Percentiles rank a stretch among this genome's conserved stretches.
Evolutionary conservation across 1,140 invertebrate species (phyloP).

Genomic region (Microvelia longipes): DNA sequence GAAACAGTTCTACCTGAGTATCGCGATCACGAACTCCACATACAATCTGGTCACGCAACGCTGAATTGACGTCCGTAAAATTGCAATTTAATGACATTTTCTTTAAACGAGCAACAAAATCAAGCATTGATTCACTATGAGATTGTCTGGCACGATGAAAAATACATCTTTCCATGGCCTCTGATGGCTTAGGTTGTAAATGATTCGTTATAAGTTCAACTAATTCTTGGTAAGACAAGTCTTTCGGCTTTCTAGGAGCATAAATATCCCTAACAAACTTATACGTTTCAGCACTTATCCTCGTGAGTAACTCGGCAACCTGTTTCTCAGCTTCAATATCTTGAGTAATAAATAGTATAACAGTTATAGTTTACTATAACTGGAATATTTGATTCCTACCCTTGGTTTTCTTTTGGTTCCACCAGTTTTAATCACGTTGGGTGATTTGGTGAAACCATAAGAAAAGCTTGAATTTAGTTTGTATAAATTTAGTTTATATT

Average conservation of each 20-base stretch:
- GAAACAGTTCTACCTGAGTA: neutral
- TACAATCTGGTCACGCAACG: neutral
- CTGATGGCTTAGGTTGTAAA: neutral
- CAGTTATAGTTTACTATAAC: too few relatives aligned
- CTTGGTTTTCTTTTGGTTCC: too few relatives aligned
- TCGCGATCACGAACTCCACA: neutral
- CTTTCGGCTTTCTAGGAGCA: neutral
- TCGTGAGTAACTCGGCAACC: neutral
- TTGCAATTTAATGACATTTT: neutral
- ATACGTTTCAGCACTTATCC: neutral
- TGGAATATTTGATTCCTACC: too few relatives aligned
- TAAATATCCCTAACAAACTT: neutral
- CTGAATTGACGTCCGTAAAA: neutral
- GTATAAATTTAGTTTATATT: too few relatives aligned
- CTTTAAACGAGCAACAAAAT: neutral
- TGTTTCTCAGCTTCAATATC: neutral
- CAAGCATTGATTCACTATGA: neutral
- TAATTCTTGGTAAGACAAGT: neutral
- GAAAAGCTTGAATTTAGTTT: too few relatives aligned
- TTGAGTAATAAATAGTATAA: neutral
- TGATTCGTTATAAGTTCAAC: neutral
- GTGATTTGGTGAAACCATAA: too few relatives aligned
- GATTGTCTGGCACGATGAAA: neutral
- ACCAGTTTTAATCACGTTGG: too few relatives aligned
- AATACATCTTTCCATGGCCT: neutral